A percentile compares a stretch with the other conserved stretches of the same genome.
These are phyloP conservation scores for Limanda limanda DNA, from an alignment of 2,113 vertebrate genomes.

Conservation along the genomic window DNA sequence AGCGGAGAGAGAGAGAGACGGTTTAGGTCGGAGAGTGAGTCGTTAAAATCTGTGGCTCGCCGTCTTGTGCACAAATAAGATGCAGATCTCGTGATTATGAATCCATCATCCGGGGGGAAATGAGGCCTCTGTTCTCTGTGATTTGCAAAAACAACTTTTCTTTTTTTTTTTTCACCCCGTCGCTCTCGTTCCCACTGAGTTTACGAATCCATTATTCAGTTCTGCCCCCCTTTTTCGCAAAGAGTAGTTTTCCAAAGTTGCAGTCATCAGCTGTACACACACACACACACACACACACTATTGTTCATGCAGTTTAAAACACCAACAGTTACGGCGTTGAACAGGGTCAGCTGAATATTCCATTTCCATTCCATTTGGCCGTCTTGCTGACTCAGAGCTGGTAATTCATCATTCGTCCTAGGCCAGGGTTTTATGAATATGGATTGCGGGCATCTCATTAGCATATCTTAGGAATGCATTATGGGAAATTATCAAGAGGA, in stretches of 20 bases:
- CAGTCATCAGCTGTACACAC: neutral
- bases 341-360: slow-evolving; percentile 61
- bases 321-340: slow-evolving; percentile 27
- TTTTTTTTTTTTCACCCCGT: neutral
- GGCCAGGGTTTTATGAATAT: slow-evolving; percentile 71
- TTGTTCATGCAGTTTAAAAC: slow-evolving; percentile 44
- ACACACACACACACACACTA: neutral
- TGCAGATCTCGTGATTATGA: slow-evolving; percentile 53
- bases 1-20: neutral
- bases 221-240: slow-evolving; percentile 39
- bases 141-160: slow-evolving; percentile 26
- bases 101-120: slow-evolving; percentile 44
- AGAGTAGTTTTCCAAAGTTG: slow-evolving; percentile 33
- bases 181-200: slow-evolving; percentile 18
- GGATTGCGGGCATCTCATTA: slow-evolving; percentile 69
- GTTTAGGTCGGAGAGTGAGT: slow-evolving; percentile 27
- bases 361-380: slow-evolving; percentile 58
- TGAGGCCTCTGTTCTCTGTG: slow-evolving; percentile 41
- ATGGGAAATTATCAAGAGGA: slow-evolving; percentile 58
- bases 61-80: slow-evolving; percentile 36
- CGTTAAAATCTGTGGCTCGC: slow-evolving; percentile 47
- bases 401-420: slow-evolving; percentile 60
- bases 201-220: slow-evolving; percentile 71
- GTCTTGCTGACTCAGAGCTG: slow-evolving; percentile 75
- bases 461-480: slow-evolving; percentile 70